Percentiles rank a stretch among this genome's conserved stretches.
phyloP scores from a whole-genome alignment of 2,797 vertebrate species.

The Muscicapa striata region DNA sequence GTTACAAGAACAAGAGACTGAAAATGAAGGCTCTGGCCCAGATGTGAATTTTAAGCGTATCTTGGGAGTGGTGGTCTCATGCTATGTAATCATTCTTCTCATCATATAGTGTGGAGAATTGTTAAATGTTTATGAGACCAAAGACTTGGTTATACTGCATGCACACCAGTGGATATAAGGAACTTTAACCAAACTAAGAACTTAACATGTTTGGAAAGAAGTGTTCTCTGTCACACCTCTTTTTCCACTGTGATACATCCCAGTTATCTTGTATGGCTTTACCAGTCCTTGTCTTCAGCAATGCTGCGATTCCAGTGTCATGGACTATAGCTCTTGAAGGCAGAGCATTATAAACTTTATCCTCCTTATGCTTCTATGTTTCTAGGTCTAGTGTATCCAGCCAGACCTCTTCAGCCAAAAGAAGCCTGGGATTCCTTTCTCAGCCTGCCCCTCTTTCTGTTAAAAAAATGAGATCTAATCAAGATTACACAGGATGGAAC shows the following conservation, averaged over 20 bases:
- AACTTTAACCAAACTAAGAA: not conserved
- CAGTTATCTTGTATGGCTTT: not conserved
- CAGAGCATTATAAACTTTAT: not conserved
- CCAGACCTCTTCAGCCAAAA: slow-evolving; percentile 86
- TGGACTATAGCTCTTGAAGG: not conserved
- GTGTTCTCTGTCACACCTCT: not conserved
- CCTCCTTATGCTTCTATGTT: not conserved
- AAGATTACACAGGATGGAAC: slow-evolving; percentile 97
- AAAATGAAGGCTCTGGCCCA: not conserved
- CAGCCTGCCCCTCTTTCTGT: slow-evolving; percentile 90
- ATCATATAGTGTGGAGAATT: not conserved
- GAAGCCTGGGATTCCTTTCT: slow-evolving; percentile 89
- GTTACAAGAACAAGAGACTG: not conserved
- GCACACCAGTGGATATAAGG: not conserved
- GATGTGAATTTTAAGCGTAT: not conserved
- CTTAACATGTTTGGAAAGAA: not conserved
- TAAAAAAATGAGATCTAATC: slow-evolving; percentile 90
- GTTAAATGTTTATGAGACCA: not conserved
- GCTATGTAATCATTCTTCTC: not conserved
- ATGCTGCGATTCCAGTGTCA: not conserved
- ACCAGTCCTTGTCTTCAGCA: not conserved
- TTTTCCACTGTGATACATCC: not conserved
- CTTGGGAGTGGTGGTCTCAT: not conserved
- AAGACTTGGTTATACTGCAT: not conserved
- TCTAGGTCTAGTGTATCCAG: slow-evolving; percentile 82